Evolutionary conservation across 1,140 invertebrate genomes (phyloP), one percentile per base, ranked within the genome.

Genomic region (Drosophila pseudoananassae): DNA sequence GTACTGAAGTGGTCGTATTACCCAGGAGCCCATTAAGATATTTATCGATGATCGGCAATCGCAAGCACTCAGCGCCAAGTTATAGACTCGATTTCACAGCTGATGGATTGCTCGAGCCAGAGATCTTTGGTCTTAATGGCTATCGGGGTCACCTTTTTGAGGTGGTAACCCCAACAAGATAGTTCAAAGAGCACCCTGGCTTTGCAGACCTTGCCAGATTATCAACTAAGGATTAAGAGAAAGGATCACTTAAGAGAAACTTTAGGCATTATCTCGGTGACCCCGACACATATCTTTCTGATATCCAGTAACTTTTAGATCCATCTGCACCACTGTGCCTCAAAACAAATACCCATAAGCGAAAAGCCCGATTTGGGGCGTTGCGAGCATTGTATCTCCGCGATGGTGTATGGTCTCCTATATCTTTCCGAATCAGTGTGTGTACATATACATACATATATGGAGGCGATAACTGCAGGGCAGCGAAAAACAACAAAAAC

Each of bases 351-450:
- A 84, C 85, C 85, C 70, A 74, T 51, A 43, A 85, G 76, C 76
- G 38, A 66, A 83, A 83, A 61, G 64, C 59, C 76, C 71, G 80
- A 84, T 85, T 85, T 76, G 72, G 54, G 64, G 58, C 76, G 70
- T 57, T 56, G 76, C 54, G 68, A 56, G 49, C 76, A 80, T 81
- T 5, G 8, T 5, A 76, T 80, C 50, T 27, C 65, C 59, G n/a
- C n/a, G n/a, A n/a, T n/a, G n/a, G n/a, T n/a, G 47, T 61, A 52
- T 66, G 25, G 25, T 27, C 25, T 27, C 25, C 25, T 27, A 65
- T 61, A 36, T 52, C 47, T 25, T 45, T 25, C 14, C n/a, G 27
- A 36, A 43, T 65, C 33, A 50, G 56, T 55, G 63, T 66, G 23
- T 49, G 6, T 58, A 7, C 15, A 36, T 15, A 10, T 58, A 10